Evolutionary conservation across 2,113 vertebrate species (phyloP).

Genomic region (Heliornis fulica): DNA sequence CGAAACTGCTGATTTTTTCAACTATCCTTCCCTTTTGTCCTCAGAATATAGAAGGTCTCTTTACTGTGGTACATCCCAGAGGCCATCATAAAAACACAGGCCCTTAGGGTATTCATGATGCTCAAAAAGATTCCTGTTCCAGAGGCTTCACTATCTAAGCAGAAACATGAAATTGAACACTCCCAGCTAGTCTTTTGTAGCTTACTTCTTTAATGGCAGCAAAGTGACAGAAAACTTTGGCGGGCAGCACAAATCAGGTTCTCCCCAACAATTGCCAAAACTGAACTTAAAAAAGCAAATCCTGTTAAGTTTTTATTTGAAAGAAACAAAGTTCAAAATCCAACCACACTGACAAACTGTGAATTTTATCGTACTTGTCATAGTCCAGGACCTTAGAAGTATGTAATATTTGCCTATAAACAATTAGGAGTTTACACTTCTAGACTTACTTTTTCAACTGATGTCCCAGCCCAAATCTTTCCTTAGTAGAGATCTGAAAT

Average conservation of each 20-base stretch:
- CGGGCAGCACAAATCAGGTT: background rate
- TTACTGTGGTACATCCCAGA: background rate
- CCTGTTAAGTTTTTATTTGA: background rate
- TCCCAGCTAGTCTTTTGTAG: background rate
- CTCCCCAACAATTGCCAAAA: background rate
- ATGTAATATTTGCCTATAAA: background rate
- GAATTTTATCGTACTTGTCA: background rate
- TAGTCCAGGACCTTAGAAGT: background rate
- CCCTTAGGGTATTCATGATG: background rate
- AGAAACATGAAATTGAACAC: background rate
- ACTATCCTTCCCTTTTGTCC: background rate
- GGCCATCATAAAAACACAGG: background rate
- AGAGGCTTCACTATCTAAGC: background rate
- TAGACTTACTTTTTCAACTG: slow-evolving; percentile 88
- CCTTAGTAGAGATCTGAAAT: slow-evolving; percentile 90
- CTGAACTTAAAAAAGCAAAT: background rate
- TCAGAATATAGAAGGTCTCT: background rate
- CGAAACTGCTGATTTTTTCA: background rate
- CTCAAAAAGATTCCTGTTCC: background rate
- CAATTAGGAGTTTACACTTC: background rate
- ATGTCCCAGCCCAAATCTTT: slow-evolving; percentile 88
- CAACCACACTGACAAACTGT: background rate
- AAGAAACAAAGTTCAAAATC: background rate
- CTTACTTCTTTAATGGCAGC: background rate
- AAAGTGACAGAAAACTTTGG: background rate